Conservation (phyloP, 2,797 vertebrate genomes). For the Poecilia picta region DNA sequence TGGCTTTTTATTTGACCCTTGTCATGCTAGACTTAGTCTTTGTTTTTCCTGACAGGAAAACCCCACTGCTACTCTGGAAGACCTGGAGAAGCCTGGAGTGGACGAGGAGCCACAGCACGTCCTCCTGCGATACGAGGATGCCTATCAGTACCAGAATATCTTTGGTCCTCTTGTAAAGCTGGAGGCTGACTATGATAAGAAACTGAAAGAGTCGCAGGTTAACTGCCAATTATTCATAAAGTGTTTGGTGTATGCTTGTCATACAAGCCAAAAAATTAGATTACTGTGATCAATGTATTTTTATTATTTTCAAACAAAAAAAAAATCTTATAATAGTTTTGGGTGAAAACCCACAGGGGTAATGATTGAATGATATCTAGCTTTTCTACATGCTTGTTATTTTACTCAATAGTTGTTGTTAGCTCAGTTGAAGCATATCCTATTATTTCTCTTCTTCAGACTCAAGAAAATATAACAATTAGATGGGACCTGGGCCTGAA, state of each 20-base stretch:
- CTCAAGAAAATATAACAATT: slow-evolving; percentile 99
- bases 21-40: neutral
- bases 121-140: slow-evolving; percentile 95
- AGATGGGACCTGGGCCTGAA: slow-evolving; percentile 99
- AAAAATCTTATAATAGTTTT: neutral
- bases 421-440: neutral
- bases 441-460: slow-evolving; percentile 72
- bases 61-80: slow-evolving; percentile 94
- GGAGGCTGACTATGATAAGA: slow-evolving; percentile 98
- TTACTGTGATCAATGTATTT: neutral
- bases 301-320: neutral
- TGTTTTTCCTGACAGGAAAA: slow-evolving; percentile 85
- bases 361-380: neutral
- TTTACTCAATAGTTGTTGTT: neutral
- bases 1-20: neutral
- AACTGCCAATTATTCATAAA: neutral
- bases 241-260: neutral
- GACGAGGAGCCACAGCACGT: slow-evolving; percentile 98
- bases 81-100: slow-evolving; percentile 97
- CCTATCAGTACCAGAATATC: slow-evolving; percentile 99
- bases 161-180: slow-evolving; percentile 98
- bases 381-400: neutral
- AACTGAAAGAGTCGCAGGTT: slow-evolving; percentile 99
- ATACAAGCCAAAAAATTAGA: neutral
- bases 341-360: neutral